These are phyloP conservation scores for Napeogenes inachia DNA, from an alignment of 2,888 invertebrate genomes.

Conservation along the genomic window DNA sequence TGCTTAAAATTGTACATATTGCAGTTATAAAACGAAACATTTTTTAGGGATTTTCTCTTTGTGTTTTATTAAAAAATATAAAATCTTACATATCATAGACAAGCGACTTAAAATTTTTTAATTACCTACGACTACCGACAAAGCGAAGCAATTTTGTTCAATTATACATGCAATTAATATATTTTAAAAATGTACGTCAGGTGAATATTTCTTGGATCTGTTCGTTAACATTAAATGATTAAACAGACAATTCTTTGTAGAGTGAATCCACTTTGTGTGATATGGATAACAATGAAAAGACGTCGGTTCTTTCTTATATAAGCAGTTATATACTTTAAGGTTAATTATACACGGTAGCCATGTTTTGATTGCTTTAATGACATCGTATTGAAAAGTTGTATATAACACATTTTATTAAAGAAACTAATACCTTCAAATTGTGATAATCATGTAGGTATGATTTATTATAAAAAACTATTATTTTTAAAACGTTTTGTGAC, in stretches of 20 bases:
- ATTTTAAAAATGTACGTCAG: conserved; percentile 1
- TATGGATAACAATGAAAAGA: conserved; percentile 14
- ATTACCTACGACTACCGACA: neutral
- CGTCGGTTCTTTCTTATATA: neutral
- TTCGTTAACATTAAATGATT: neutral
- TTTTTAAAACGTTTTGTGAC: too few relatives aligned
- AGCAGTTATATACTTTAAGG: neutral
- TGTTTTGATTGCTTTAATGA: too few relatives aligned
- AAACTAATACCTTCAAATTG: too few relatives aligned
- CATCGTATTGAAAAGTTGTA: neutral
- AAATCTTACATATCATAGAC: neutral
- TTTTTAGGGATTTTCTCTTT: too few relatives aligned
- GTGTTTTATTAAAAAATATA: too few relatives aligned
- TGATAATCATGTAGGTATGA: too few relatives aligned
- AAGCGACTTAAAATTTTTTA: neutral
- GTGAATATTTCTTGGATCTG: neutral
- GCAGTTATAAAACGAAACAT: too few relatives aligned
- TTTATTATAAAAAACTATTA: too few relatives aligned
- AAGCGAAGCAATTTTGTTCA: conserved; percentile 16
- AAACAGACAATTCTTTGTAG: conserved; percentile 7
- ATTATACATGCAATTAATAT: conserved; percentile 16
- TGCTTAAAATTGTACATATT: too few relatives aligned
- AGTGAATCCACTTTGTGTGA: conserved; percentile 13
- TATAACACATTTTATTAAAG: too few relatives aligned
- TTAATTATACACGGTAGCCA: neutral